These are phyloP conservation scores for Helicoverpa zea DNA, from an alignment of 1,140 invertebrate species.

Conservation along the genomic window DNA sequence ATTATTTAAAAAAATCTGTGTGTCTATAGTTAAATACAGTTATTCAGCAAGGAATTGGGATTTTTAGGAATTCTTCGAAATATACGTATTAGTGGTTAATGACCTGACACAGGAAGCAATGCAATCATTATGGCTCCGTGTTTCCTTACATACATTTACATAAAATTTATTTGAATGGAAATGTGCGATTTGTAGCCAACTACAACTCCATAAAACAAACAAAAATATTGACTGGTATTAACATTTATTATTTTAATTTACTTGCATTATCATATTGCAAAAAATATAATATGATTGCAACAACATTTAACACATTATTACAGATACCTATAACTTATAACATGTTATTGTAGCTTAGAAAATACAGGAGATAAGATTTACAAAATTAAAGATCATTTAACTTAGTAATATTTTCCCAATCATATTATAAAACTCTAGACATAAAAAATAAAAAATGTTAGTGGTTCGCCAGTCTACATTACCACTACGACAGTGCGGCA, in stretches of 20 bases:
- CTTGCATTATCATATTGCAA: too few relatives aligned
- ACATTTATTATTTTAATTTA: too few relatives aligned
- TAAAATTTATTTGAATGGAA: conserved; percentile 10
- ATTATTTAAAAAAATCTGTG: too few relatives aligned
- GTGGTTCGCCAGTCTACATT: not conserved
- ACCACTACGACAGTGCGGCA: conserved; percentile 11
- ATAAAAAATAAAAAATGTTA: not conserved
- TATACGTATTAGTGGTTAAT: conserved; percentile 11
- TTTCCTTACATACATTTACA: conserved; percentile 42
- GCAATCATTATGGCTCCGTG: conserved; percentile 27
- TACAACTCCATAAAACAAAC: not conserved
- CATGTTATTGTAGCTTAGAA: too few relatives aligned
- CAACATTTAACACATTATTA: too few relatives aligned
- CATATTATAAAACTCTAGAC: not conserved
- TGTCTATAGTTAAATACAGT: conserved; percentile 24
- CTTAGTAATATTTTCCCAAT: too few relatives aligned
- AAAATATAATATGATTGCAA: too few relatives aligned
- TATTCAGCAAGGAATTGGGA: not conserved
- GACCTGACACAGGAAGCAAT: conserved; percentile 32
- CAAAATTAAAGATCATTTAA: too few relatives aligned
- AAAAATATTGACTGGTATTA: not conserved
- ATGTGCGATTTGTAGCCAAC: conserved; percentile 2
- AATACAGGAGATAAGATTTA: too few relatives aligned
- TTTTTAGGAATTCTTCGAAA: conserved; percentile 23
- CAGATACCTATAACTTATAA: too few relatives aligned